Conservation (phyloP, 2,797 vertebrate species). For the Zenarchopterus dispar region DNA sequence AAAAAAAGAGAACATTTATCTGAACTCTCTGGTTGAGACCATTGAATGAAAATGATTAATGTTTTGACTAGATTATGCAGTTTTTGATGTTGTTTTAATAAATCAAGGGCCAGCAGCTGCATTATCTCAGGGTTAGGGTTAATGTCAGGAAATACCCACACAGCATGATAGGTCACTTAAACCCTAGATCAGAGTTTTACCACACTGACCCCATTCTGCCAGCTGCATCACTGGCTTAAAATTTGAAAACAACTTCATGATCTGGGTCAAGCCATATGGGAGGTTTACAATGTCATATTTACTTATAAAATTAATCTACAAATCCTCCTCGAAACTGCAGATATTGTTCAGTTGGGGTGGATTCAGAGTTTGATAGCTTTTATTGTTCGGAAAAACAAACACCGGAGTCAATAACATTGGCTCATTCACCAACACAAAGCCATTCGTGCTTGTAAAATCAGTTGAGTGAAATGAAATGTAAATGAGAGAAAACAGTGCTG, state of each 20-base stretch:
- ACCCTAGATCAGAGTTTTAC: conserved; percentile 6
- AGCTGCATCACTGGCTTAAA: conserved; percentile 11
- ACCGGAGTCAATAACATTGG: not conserved
- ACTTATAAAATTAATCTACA: not conserved
- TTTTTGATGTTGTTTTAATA: conserved; percentile 24
- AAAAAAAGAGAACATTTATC: not conserved
- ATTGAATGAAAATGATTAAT: not conserved
- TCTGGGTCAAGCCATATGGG: conserved; percentile 43
- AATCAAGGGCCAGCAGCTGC: conserved; percentile 19
- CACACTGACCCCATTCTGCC: conserved; percentile 44
- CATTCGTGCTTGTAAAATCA: not conserved
- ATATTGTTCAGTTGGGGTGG: not conserved
- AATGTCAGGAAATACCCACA: conserved; percentile 14
- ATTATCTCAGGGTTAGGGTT: conserved; percentile 15
- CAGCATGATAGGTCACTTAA: conserved; percentile 6
- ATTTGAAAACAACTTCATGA: conserved; percentile 24
- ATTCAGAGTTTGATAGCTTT: conserved; percentile 16
- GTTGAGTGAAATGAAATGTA: not conserved
- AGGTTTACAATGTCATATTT: not conserved
- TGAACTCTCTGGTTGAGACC: not conserved
- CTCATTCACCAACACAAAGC: not conserved
- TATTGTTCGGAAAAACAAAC: not conserved
- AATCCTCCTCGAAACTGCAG: conserved; percentile 21
- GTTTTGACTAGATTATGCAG: not conserved
- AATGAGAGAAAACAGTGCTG: not conserved